These are phyloP conservation scores for Amphiduros pacificus DNA, from an alignment of 2,888 invertebrate species.

Conservation along the genomic window DNA sequence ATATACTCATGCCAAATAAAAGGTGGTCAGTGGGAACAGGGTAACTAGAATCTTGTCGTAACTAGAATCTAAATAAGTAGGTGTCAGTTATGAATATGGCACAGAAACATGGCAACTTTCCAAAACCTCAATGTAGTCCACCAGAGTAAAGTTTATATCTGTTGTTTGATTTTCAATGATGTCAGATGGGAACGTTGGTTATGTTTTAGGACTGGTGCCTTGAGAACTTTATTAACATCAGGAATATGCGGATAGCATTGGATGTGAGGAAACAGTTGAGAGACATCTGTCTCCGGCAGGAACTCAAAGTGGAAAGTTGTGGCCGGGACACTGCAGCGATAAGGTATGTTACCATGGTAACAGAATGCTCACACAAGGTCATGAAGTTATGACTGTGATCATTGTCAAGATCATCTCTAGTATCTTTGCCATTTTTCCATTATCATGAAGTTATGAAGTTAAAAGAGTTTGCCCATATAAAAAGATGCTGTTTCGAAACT, in stretches of 20 bases:
- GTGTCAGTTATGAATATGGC: too few relatives aligned
- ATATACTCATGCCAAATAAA: not conserved
- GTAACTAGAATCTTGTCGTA: too few relatives aligned
- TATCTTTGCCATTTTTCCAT: not conserved
- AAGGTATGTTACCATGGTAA: constrained; percentile 37
- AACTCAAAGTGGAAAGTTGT: constrained; percentile 70
- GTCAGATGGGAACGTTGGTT: too few relatives aligned
- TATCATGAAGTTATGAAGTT: not conserved
- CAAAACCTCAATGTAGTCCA: too few relatives aligned
- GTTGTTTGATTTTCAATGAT: too few relatives aligned
- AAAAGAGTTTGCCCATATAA: too few relatives aligned
- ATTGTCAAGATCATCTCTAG: too few relatives aligned
- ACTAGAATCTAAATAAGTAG: too few relatives aligned
- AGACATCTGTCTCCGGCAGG: constrained; percentile 70
- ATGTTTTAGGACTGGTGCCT: constrained; percentile 78
- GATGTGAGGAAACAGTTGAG: constrained; percentile 80
- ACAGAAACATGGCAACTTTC: too few relatives aligned
- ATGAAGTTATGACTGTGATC: not conserved
- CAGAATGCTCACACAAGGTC: not conserved
- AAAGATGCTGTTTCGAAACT: too few relatives aligned
- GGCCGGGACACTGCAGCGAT: constrained; percentile 60
- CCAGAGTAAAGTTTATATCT: too few relatives aligned
- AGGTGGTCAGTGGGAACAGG: too few relatives aligned
- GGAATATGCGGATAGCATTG: constrained; percentile 79
- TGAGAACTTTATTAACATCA: constrained; percentile 82